Evolutionary conservation across 2,113 vertebrate genomes (phyloP), one percentile per base, ranked within the genome.

Genomic region (Pipra filicauda): DNA sequence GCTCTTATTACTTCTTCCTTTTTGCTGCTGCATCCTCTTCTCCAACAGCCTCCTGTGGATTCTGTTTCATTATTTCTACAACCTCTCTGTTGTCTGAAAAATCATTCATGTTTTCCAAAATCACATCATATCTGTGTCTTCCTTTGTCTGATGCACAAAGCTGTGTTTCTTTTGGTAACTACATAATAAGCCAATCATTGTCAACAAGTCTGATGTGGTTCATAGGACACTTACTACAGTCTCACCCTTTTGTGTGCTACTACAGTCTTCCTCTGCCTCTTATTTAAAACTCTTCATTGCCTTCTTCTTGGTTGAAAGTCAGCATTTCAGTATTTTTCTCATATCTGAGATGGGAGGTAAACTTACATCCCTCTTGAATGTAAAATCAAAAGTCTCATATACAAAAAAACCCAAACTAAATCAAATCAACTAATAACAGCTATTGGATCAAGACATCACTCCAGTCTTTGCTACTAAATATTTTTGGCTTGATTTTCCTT

Each of bases 41-140:
- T 89, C 41, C 84, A 79, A 37, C 54, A 94, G 58, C 5, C 37
- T 91, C 62, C 41, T 0, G 3, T 30, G 37, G 44, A 76, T 87
- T 81, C 71, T 57, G 17, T 48, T 86, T 92, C 61, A 75, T 39
- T 91, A 85, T 15, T 85, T 69, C 48, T 79, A 52, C 61, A 89
- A 28, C 20, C 8, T 72, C 58, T 48, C 28, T 2, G 0, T 37
- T 70, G 71, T 48, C 31, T 66, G 54, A 95, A 92, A 93, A 89
- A 69, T 30, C 74, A 89, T 58, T 92, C 66, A 26, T 39, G 24
- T 79, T 92, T 94, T 96, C 81, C 88, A 91, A 61, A 85, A 85
- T 72, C 66, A 69, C 20, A 72, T 54, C 43, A 31, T 77, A 81
- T 85, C 52, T 2, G 2, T 65, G 73, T n/a, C 41, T 87, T 81